A percentile compares a stretch with the other conserved stretches of the same genome.
phyloP scores from a whole-genome alignment of 2,113 vertebrate species.

The Ardeotis arabs region DNA sequence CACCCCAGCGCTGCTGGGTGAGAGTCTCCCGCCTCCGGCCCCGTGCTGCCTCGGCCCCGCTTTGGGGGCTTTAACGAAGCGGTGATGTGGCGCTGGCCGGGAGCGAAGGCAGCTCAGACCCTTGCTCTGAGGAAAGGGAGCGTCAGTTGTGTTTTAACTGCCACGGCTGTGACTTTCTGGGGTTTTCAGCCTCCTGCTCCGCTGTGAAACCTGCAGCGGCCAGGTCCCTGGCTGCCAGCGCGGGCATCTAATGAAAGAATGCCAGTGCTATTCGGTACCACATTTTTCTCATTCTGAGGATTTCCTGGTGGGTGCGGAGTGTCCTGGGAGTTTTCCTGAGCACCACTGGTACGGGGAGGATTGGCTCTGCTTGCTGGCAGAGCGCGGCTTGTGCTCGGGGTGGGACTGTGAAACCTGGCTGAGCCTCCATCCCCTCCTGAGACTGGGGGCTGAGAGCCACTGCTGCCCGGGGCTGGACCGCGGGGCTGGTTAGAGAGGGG shows the following conservation, averaged over 20 bases:
- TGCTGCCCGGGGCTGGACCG: accelerated
- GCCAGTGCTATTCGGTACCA: neutral
- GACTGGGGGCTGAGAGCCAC: neutral
- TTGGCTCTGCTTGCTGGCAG: neutral
- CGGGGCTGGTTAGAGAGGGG: neutral
- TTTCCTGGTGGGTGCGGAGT: neutral
- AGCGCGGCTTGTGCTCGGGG: neutral
- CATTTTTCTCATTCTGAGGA: constrained; percentile 67
- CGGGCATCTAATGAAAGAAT: neutral
- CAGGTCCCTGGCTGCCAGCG: neutral
- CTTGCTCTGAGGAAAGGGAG: neutral
- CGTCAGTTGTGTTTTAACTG: neutral
- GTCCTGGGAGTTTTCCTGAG: neutral
- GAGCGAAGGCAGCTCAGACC: neutral
- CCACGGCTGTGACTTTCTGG: neutral
- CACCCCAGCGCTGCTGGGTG: neutral
- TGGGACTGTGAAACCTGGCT: neutral
- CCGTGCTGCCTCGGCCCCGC: too few species aligned
- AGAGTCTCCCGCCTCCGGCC: neutral
- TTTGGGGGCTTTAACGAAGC: neutral
- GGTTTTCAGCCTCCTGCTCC: neutral
- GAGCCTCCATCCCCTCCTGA: neutral
- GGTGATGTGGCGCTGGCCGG: neutral
- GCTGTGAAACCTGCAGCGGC: accelerated
- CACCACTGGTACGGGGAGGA: accelerated